Conservation (phyloP, 2,888 invertebrate species). For the Microctonus brassicae region DNA sequence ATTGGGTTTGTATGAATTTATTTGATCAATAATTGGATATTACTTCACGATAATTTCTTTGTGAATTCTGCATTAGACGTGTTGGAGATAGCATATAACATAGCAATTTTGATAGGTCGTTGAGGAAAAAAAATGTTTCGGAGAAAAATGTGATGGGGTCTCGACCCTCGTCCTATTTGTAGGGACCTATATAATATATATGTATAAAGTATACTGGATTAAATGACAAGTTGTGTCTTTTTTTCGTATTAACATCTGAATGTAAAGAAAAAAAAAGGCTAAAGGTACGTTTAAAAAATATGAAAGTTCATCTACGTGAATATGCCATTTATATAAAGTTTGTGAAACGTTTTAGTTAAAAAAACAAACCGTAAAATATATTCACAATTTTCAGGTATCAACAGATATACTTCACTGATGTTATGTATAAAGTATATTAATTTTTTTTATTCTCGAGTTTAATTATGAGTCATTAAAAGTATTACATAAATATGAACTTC, state of each 20-base stretch:
- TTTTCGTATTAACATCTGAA: neutral
- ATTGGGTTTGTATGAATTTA: neutral
- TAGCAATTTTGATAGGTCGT: neutral
- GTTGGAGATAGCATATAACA: neutral
- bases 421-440: no score
- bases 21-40: no score
- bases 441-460: no score
- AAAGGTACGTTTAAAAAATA: neutral
- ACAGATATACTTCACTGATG: no score
- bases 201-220: neutral
- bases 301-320: neutral
- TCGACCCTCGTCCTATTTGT: neutral
- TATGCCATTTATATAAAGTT: neutral
- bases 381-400: no score
- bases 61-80: neutral
- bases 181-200: neutral
- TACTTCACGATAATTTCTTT: neutral
- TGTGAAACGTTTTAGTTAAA: neutral
- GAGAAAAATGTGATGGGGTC: neutral
- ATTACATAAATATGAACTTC: no score
- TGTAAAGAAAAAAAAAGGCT: neutral
- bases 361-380: neutral
- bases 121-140: neutral
- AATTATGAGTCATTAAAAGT: no score
- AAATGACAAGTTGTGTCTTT: neutral